phyloP scores from a whole-genome alignment of 2,888 invertebrate species.

The Acanthacorydalis orientalis region DNA sequence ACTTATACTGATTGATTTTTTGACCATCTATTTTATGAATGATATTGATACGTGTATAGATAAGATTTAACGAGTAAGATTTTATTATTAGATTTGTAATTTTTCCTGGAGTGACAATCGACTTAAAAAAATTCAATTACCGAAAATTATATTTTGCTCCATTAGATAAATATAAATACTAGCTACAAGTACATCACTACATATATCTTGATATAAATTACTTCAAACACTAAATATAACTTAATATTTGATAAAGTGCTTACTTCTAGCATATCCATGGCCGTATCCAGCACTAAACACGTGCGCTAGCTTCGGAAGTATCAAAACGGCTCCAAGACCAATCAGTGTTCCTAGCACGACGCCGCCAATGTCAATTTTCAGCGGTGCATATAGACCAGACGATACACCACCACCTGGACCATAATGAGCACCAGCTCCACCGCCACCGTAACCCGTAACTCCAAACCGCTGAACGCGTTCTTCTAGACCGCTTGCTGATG shows the following conservation, averaged over 20 bases:
- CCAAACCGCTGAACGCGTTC: slow-evolving; percentile 30
- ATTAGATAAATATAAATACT: too few relatives aligned
- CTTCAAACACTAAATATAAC: slow-evolving; percentile 1
- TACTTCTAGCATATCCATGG: slow-evolving; percentile 50
- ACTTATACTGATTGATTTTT: too few relatives aligned
- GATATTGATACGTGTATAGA: too few relatives aligned
- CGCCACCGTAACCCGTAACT: slow-evolving; percentile 31
- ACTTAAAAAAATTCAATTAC: too few relatives aligned
- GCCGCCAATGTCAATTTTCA: slow-evolving; percentile 69
- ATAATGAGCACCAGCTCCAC: slow-evolving; percentile 23
- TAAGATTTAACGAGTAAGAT: too few relatives aligned
- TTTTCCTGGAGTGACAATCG: too few relatives aligned
- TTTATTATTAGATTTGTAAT: too few relatives aligned
- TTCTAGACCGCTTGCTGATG: too few relatives aligned
- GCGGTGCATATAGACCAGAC: slow-evolving; percentile 48
- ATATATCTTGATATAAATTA: too few relatives aligned
- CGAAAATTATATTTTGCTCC: too few relatives aligned
- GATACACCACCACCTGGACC: slow-evolving; percentile 34
- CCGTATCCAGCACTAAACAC: slow-evolving; percentile 50
- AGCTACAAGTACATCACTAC: too few relatives aligned
- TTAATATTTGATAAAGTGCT: slow-evolving; percentile 20
- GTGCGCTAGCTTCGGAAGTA: slow-evolving; percentile 62
- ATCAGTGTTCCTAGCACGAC: slow-evolving; percentile 64
- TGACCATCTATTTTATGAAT: too few relatives aligned
- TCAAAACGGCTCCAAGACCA: slow-evolving; percentile 63